Base-by-base conservation (phyloP, 1,140 invertebrate species). In the Mercenaria mercenaria region DNA sequence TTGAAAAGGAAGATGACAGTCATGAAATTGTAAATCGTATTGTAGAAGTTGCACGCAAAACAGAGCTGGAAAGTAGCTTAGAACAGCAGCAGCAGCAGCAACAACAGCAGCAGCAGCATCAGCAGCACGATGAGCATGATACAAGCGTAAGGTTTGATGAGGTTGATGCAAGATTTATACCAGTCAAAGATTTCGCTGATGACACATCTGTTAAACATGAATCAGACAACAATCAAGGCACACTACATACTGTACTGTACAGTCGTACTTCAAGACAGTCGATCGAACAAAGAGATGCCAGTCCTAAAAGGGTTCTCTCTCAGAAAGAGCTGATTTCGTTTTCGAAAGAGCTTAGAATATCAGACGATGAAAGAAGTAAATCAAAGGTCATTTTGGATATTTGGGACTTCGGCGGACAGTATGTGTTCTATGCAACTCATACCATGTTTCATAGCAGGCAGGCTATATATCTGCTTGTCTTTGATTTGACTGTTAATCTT, bases 351-450 rank as follows among this genome's bases (percentile, higher is more conserved):
- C 32, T 72, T 39, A 37, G 18, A 39, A 72, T 18, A 1, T 39
- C 34, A 2, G 34, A 39, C 18, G 1, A 1, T 13, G 10, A 39
- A 15, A 29, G 20, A 39, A 6, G 20, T 20, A 29, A 67, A 3
- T 29, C 34, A 20, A 39, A 37, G 11, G 29, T 15, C 3, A 39
- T 72, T 39, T 20, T 72, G 34, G 67, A 72, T 39, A 50, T 77
- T 15, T 77, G 74, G 74, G 74, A 77, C 43, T 77, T 77, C 26
- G 74, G 74, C 1, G 74, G 74, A 77, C 41, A 77, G 43, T 77
- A 18, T 32, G 43, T 50, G 10, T 77, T 26, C 26, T 77, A 52
- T 50, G 74, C 74, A 11, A 77, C 74, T 0, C 74, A 77, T 50
- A 47, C 41, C 23, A 47, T 77, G 74, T 77, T 77, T 77, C 74